Percentiles rank a stretch among this genome's conserved stretches.
Evolutionary conservation across 1,140 invertebrate species (phyloP).

Genomic region (Papilio dardanus): DNA sequence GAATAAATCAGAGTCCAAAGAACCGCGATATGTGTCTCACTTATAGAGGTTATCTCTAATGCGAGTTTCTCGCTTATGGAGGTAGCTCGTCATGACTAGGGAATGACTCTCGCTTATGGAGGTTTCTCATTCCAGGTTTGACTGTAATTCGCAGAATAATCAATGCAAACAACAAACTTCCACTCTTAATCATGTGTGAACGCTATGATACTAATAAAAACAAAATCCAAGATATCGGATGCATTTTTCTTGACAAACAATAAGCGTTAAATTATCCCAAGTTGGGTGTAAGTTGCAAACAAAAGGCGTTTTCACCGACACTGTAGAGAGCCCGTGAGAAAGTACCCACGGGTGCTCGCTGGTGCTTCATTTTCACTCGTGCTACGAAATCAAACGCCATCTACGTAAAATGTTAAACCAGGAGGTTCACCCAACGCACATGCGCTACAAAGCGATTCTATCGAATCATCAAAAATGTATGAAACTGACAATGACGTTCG

Average conservation of each 20-base stretch:
- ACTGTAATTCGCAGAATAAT: no score
- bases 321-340: slow-evolving; percentile 49
- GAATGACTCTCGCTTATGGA: no score
- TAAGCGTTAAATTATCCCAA: slow-evolving; percentile 17
- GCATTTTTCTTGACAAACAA: slow-evolving; percentile 15
- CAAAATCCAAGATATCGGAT: background rate
- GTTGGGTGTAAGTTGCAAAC: slow-evolving; percentile 20
- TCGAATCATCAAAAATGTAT: no score
- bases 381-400: slow-evolving; percentile 40
- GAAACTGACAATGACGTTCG: no score
- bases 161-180: no score
- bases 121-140: no score
- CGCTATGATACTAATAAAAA: background rate
- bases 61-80: no score
- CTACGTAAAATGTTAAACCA: slow-evolving; percentile 18
- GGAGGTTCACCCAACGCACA: background rate
- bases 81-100: no score
- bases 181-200: background rate
- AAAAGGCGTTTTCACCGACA: slow-evolving; percentile 41
- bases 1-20: no score
- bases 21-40: no score
- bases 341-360: slow-evolving; percentile 50
- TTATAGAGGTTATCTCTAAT: no score
- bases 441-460: no score
- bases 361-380: slow-evolving; percentile 50